These are phyloP conservation scores for Tinamus guttatus DNA, from an alignment of 2,113 vertebrate genomes.

Conservation along the genomic window DNA sequence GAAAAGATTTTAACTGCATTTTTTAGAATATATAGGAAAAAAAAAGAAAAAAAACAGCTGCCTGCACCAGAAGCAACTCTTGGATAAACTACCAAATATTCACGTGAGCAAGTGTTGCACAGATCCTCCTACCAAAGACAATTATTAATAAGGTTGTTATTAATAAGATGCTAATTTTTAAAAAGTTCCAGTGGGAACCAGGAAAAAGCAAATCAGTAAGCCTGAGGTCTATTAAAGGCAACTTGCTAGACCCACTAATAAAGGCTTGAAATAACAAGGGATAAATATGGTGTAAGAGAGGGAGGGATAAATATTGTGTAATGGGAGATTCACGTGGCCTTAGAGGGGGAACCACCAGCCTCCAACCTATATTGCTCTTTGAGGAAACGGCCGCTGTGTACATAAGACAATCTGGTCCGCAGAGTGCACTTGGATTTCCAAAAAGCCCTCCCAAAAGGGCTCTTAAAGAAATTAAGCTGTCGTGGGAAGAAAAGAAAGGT, in stretches of 20 bases:
- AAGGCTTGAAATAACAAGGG: constrained; percentile 33
- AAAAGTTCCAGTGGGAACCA: constrained; percentile 58
- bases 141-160: neutral
- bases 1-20: neutral
- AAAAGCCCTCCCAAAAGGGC: constrained; percentile 52
- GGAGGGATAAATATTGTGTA: neutral
- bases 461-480: constrained; percentile 49
- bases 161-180: neutral
- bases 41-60: neutral
- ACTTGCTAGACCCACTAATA: constrained; percentile 30
- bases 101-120: neutral
- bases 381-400: constrained; percentile 21
- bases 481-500: constrained; percentile 54
- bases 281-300: neutral
- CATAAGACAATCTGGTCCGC: constrained; percentile 4
- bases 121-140: neutral
- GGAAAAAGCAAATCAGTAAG: neutral
- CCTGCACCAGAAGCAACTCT: neutral
- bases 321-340: neutral
- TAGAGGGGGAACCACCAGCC: constrained; percentile 9
- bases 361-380: neutral
- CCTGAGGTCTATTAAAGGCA: constrained; percentile 61
- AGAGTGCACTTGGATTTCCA: neutral
- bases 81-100: neutral
- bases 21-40: neutral